Evolutionary conservation across 2,797 vertebrate genomes (phyloP).

Genomic region (Xerus rutilus): DNA sequence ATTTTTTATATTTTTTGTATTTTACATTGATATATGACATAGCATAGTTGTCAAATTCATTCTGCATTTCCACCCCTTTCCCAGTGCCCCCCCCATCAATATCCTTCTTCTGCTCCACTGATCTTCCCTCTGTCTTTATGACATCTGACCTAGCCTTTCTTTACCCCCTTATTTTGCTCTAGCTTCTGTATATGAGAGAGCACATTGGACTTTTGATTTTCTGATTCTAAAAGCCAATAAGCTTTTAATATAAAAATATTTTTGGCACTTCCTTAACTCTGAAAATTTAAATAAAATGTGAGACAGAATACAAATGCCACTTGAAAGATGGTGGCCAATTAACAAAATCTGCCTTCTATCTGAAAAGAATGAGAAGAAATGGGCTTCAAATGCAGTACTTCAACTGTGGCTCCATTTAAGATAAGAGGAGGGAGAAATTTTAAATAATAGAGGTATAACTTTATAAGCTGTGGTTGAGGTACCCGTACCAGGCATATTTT

Average conservation of each 20-base stretch:
- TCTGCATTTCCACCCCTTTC: too few species aligned
- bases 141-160: too few species aligned
- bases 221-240: not conserved
- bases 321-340: not conserved
- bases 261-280: not conserved
- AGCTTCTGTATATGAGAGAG: too few species aligned
- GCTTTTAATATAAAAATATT: not conserved
- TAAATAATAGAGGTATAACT: not conserved
- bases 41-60: too few species aligned
- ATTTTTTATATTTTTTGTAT: too few species aligned
- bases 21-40: too few species aligned
- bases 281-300: conserved; percentile 9
- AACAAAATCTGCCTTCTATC: not conserved
- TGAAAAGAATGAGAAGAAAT: not conserved
- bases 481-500: not conserved
- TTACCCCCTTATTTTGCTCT: too few species aligned
- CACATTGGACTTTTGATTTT: too few species aligned
- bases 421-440: not conserved
- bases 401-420: not conserved
- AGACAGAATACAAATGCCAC: not conserved
- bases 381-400: not conserved
- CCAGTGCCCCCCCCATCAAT: too few species aligned
- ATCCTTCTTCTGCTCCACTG: too few species aligned
- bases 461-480: not conserved
- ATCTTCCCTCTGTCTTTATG: too few species aligned